Evolutionary conservation across 2,797 vertebrate genomes (phyloP).

Genomic region (Coregonus ussuriensis): DNA sequence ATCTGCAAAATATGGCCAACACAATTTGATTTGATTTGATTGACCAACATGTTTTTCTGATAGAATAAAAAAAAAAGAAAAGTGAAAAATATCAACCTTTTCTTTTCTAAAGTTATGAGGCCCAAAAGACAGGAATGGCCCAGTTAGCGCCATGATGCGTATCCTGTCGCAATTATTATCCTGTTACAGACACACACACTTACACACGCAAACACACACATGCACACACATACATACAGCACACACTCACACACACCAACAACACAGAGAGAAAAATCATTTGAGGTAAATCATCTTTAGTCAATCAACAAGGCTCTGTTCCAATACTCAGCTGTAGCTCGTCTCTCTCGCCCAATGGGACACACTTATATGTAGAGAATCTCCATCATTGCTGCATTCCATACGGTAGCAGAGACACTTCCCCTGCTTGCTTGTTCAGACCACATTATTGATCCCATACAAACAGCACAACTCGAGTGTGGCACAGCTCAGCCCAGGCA

Average conservation of each 20-base stretch:
- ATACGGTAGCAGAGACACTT: background rate
- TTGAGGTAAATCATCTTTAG: background rate
- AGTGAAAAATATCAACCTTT: no score
- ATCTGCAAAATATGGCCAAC: no score
- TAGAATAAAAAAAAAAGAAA: no score
- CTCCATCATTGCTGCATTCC: background rate
- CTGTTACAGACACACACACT: background rate
- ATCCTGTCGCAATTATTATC: background rate
- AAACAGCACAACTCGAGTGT: slow-evolving; percentile 57
- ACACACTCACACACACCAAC: background rate
- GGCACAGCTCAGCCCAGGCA: slow-evolving; percentile 26
- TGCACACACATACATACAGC: background rate
- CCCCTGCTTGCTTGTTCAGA: slow-evolving; percentile 61
- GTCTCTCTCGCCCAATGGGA: slow-evolving; percentile 21
- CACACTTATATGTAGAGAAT: background rate
- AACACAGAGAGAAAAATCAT: slow-evolving; percentile 7
- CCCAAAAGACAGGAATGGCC: no score
- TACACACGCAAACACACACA: background rate
- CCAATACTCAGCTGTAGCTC: background rate
- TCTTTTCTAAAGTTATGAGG: no score
- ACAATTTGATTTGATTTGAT: no score
- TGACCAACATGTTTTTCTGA: no score
- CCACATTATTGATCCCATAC: slow-evolving; percentile 68
- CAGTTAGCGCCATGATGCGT: no score
- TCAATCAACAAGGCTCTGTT: background rate